phyloP scores from a whole-genome alignment of 1,140 invertebrate species.

The Uloborus diversus region DNA sequence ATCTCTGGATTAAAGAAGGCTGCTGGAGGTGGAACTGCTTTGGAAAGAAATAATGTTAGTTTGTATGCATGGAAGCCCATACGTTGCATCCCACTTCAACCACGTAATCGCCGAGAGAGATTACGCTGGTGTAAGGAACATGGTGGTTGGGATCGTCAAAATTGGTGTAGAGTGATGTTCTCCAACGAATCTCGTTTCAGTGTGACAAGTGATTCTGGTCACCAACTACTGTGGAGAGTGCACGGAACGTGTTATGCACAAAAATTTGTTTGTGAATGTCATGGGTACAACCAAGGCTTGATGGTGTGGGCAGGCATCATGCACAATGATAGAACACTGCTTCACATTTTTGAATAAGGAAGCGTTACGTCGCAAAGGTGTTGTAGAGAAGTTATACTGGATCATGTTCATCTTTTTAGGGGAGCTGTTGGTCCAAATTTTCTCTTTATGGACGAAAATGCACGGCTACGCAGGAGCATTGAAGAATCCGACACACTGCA shows the following conservation, averaged over 20 bases:
- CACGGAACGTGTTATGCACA: background rate
- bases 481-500: background rate
- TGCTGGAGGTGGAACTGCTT: no score
- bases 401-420: constrained; percentile 9
- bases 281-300: background rate
- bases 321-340: background rate
- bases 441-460: constrained; percentile 24
- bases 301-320: no score
- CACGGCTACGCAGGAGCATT: background rate
- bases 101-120: no score
- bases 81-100: no score
- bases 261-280: background rate
- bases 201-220: constrained; percentile 6
- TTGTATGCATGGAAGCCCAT: no score
- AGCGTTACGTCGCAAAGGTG: background rate
- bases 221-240: background rate
- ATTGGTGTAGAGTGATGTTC: background rate
- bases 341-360: background rate
- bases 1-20: no score
- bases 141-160: background rate
- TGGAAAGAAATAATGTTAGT: no score
- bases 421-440: background rate
- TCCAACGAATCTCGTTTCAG: background rate
- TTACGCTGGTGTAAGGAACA: no score
- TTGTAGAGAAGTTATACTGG: background rate